These are phyloP conservation scores for Epinephelus cyanopodus DNA, from an alignment of 2,113 vertebrate species.

Conservation along the genomic window DNA sequence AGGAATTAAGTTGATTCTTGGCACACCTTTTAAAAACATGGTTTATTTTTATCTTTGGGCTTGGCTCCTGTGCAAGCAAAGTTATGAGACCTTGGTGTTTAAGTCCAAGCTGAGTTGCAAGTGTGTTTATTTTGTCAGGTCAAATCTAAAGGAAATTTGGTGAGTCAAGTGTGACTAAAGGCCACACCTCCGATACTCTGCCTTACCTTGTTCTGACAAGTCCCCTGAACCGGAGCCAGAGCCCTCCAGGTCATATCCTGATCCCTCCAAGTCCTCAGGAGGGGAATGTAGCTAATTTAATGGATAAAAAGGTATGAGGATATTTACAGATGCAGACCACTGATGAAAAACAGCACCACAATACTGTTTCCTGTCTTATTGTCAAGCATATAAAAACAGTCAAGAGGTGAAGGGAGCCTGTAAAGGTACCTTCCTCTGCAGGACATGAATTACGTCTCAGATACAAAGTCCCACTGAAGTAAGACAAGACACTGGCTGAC, in stretches of 20 bases:
- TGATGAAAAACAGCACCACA: neutral
- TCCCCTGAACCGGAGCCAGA: conserved; percentile 85
- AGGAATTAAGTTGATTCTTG: no score
- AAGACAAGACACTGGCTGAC: conserved; percentile 7
- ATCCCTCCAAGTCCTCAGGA: conserved; percentile 86
- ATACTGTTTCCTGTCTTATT: neutral
- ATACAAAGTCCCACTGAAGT: conserved; percentile 54
- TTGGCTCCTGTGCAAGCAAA: no score
- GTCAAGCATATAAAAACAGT: conserved; percentile 16
- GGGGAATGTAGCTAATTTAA: conserved; percentile 50
- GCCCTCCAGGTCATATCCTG: conserved; percentile 83
- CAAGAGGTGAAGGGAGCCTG: conserved; percentile 3
- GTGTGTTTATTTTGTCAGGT: no score
- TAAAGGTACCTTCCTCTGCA: conserved; percentile 2
- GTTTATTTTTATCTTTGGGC: no score
- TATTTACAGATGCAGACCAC: neutral
- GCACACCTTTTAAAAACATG: no score
- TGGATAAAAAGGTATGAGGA: neutral
- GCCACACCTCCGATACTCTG: no score
- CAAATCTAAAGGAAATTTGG: no score
- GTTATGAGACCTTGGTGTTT: no score
- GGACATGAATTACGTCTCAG: conserved; percentile 2
- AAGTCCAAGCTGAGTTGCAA: no score
- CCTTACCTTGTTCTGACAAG: conserved; percentile 56
- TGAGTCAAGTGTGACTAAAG: no score